Conservation (phyloP, 2,113 vertebrate genomes). For the Menura novaehollandiae region DNA sequence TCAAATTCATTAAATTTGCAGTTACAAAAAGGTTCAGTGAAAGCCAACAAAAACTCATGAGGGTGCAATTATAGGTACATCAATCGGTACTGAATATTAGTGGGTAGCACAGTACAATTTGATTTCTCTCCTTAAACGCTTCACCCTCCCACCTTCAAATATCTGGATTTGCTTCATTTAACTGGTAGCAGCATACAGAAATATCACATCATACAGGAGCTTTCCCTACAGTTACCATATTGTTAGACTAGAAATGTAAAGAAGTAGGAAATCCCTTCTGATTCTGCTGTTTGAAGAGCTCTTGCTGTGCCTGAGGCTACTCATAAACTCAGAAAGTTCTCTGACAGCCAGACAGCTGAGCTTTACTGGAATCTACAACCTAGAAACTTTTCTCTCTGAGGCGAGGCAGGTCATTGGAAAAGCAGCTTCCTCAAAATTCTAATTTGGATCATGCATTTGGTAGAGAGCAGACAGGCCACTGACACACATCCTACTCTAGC, state of each 20-base stretch:
- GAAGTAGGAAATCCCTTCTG: not conserved
- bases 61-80: fast-evolving
- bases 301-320: not conserved
- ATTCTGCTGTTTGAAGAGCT: not conserved
- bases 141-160: not conserved
- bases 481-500: not conserved
- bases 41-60: not conserved
- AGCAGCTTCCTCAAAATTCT: not conserved
- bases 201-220: not conserved
- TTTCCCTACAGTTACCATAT: not conserved
- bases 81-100: not conserved
- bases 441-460: not conserved
- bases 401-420: not conserved
- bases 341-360: not conserved
- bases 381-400: not conserved
- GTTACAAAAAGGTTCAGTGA: not conserved
- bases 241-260: not conserved
- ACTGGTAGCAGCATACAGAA: not conserved
- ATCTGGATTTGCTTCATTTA: not conserved
- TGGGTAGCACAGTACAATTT: not conserved
- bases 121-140: not conserved
- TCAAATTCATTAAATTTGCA: not conserved
- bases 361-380: not conserved
- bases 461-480: not conserved
- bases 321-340: not conserved